Evolutionary conservation across 2,888 invertebrate species (phyloP).

Genomic region (Diaprepes abbreviatus): DNA sequence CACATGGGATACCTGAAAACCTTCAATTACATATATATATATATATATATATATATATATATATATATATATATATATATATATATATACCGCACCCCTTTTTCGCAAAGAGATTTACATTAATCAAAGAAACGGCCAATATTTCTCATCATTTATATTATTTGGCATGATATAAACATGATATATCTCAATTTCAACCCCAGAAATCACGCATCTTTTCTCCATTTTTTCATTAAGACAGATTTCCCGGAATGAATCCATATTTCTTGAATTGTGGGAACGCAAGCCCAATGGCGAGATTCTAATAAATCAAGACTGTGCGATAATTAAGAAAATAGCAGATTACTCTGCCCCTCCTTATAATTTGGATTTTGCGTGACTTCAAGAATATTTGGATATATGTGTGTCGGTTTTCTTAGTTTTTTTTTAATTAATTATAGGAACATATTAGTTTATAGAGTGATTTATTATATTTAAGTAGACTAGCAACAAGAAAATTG

Average conservation of each 20-base stretch:
- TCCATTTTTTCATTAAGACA: constrained; percentile 30
- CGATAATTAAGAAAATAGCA: constrained; percentile 47
- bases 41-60: too few species aligned
- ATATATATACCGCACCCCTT: too few species aligned
- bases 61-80: too few species aligned
- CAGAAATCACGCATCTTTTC: constrained; percentile 17
- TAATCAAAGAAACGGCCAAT: background rate
- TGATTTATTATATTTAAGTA: too few species aligned
- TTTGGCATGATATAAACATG: constrained; percentile 16
- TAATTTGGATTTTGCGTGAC: constrained; percentile 45
- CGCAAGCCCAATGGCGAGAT: constrained; percentile 31
- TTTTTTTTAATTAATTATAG: constrained; percentile 16
- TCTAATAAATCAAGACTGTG: constrained; percentile 43
- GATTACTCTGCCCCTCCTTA: constrained; percentile 27
- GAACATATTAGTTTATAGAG: too few species aligned
- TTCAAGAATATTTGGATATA: constrained; percentile 3
- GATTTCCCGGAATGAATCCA: constrained; percentile 19
- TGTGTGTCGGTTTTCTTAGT: constrained; percentile 25
- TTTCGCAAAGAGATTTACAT: background rate
- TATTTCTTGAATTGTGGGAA: constrained; percentile 27
- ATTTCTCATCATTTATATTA: constrained; percentile 18
- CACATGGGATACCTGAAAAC: too few species aligned
- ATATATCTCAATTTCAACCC: constrained; percentile 32
- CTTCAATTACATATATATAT: too few species aligned
- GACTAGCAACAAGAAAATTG: too few species aligned